Evolutionary conservation across 2,888 invertebrate species (phyloP), one percentile per base, ranked within the genome.

Genomic region (Chironomus tentans): DNA sequence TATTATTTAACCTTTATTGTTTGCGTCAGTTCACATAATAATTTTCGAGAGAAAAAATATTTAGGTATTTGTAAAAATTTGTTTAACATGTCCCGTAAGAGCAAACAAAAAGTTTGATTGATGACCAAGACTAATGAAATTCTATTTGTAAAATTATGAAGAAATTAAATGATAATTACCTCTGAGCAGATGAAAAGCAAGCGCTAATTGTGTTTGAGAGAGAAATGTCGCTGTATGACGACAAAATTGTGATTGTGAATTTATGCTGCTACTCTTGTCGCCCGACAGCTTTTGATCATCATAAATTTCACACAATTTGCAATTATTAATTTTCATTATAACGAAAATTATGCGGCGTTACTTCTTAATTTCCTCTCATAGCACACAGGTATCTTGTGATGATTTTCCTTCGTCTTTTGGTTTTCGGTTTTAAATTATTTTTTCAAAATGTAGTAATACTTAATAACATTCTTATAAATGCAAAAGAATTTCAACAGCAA

Each of bases 111-210:
- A 50, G 4, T 38, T 56, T 56, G 56, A 56, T 56, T 56, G 56
- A 56, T 56, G 56, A 2, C 56, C 18, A 18, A n/a, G 15, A 18
- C 18, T 5, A 18, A 56, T 56, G 56, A 56, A 18, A 56, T 56
- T 56, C 56, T 56, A 56, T 56, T 56, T 18, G 7, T 24, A 12
- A 65, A 18, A 13, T 18, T n/a, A 48, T 65, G n/a, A 65, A 68
- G 24, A 74, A 76, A 56, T 50, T 61, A 69, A 76, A 18, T 12
- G 15, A 69, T 65, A 77, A 76, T 85, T 85, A 89, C 89, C 89
- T 88, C 87, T 86, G 80, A 89, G 85, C 82, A 89, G 85, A 84
- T 88, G 88, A 79, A 89, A 88, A 78, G 88, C 87, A 80, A 89
- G 84, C 85, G 89, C 86, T 86, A 89, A 85, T 81, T 88, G 88